A percentile compares a stretch with the other conserved stretches of the same genome.
Conservation (phyloP, 1,140 invertebrate genomes). For the Vanessa tameamea region DNA sequence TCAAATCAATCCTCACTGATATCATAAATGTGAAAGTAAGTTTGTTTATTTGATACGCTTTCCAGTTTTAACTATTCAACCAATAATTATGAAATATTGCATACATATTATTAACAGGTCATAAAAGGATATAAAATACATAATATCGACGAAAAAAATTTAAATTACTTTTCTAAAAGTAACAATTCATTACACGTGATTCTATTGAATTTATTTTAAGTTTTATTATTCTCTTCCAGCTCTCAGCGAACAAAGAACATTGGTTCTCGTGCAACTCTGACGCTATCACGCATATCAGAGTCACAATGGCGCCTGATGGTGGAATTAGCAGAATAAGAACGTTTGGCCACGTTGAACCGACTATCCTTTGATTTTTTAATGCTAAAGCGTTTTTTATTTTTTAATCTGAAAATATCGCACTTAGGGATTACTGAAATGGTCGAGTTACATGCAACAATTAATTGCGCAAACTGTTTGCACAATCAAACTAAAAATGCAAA, state of each 20-base stretch:
- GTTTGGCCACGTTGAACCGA: conserved; percentile 51
- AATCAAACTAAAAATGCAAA: not conserved
- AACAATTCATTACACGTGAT: too few species aligned
- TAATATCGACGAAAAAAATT: too few species aligned
- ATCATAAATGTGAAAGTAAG: too few species aligned
- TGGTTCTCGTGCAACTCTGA: conserved; percentile 66
- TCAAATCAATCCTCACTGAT: too few species aligned
- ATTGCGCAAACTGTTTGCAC: conserved; percentile 1
- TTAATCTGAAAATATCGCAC: not conserved
- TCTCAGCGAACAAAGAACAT: conserved; percentile 78
- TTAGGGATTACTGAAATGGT: not conserved
- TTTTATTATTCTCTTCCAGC: conserved; percentile 59
- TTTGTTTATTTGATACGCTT: too few species aligned
- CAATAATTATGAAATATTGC: too few species aligned
- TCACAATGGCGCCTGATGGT: conserved; percentile 85
- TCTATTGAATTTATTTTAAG: not conserved
- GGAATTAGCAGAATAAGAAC: conserved; percentile 84
- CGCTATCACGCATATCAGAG: conserved; percentile 80
- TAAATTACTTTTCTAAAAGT: too few species aligned
- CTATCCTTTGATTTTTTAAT: conserved; percentile 25
- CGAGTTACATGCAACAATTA: not conserved
- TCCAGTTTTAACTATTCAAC: too few species aligned
- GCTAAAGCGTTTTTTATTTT: not conserved
- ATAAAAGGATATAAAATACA: too few species aligned
- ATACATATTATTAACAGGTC: too few species aligned